Evolutionary conservation across 2,888 invertebrate species (phyloP).

Genomic region (Thelaira solivaga): DNA sequence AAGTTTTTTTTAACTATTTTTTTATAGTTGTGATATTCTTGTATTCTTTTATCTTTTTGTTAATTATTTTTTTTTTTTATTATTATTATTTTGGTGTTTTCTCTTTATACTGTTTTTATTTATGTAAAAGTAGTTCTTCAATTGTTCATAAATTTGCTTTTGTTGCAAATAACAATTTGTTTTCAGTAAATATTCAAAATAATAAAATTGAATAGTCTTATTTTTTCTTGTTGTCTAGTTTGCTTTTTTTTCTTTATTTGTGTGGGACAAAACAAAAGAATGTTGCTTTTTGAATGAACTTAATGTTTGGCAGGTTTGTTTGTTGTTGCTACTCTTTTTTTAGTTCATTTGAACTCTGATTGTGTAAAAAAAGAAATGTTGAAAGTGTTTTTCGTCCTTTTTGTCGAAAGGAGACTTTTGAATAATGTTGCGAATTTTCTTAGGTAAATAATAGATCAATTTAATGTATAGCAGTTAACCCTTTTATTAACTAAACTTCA

Average conservation of each 20-base stretch:
- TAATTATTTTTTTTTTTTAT: slow-evolving; percentile 3
- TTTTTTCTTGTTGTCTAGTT: slow-evolving; percentile 19
- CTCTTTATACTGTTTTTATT: slow-evolving; percentile 27
- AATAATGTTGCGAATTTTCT: slow-evolving; percentile 19
- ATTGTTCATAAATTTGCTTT: slow-evolving; percentile 31
- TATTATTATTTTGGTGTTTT: slow-evolving; percentile 37
- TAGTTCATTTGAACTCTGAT: slow-evolving; percentile 12
- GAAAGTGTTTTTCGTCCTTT: slow-evolving; percentile 28
- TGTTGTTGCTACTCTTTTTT: slow-evolving; percentile 17
- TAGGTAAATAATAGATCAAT: slow-evolving; percentile 45
- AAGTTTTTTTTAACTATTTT: no score
- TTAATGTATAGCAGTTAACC: slow-evolving; percentile 41
- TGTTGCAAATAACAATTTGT: slow-evolving; percentile 29
- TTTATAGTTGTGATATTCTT: background rate
- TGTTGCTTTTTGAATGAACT: slow-evolving; percentile 31
- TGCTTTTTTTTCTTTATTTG: background rate
- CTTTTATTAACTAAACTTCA: slow-evolving; percentile 66
- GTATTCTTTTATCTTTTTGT: slow-evolving; percentile 3
- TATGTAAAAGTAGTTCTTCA: slow-evolving; percentile 8
- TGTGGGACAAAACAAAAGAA: slow-evolving; percentile 32
- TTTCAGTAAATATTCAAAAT: slow-evolving; percentile 7
- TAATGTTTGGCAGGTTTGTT: slow-evolving; percentile 56
- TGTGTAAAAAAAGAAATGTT: slow-evolving; percentile 29
- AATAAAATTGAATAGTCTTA: slow-evolving; percentile 29
- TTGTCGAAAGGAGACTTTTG: slow-evolving; percentile 14